Evolutionary conservation across 2,113 vertebrate genomes (phyloP).

Genomic region (Leptosomus discolor): DNA sequence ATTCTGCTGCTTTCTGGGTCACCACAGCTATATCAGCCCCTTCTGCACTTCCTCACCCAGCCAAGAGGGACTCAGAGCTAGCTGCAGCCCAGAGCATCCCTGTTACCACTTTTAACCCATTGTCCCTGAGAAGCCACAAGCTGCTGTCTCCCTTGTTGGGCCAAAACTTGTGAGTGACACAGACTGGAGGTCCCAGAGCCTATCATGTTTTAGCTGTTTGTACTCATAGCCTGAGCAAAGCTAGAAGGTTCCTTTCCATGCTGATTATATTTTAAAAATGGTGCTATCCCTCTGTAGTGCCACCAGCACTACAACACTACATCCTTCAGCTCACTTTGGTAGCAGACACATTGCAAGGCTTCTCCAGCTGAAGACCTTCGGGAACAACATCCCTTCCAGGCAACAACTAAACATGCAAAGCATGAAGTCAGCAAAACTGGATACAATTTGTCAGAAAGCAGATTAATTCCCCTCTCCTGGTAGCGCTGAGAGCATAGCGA

Average conservation of each 20-base stretch:
- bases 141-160: not conserved
- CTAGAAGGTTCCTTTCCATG: not conserved
- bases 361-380: not conserved
- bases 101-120: not conserved
- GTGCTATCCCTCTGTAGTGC: not conserved
- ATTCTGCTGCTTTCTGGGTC: not conserved
- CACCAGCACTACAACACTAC: rapidly evolving
- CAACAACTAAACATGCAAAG: not conserved
- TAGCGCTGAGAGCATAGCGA: not conserved
- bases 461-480: not conserved
- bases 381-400: not conserved
- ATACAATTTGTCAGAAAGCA: not conserved
- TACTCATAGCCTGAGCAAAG: not conserved
- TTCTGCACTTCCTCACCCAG: not conserved
- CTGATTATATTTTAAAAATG: not conserved
- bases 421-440: not conserved
- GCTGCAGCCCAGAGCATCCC: not conserved
- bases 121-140: not conserved
- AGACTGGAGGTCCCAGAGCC: not conserved
- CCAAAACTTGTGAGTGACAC: not conserved
- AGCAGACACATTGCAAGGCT: not conserved
- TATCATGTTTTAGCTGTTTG: not conserved
- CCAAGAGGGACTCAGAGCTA: rapidly evolving
- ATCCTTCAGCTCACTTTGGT: rapidly evolving
- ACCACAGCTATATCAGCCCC: not conserved